A percentile compares a stretch with the other conserved stretches of the same genome.
Evolutionary conservation across 2,113 vertebrate species (phyloP).

Genomic region (Cranoglanis bouderius): DNA sequence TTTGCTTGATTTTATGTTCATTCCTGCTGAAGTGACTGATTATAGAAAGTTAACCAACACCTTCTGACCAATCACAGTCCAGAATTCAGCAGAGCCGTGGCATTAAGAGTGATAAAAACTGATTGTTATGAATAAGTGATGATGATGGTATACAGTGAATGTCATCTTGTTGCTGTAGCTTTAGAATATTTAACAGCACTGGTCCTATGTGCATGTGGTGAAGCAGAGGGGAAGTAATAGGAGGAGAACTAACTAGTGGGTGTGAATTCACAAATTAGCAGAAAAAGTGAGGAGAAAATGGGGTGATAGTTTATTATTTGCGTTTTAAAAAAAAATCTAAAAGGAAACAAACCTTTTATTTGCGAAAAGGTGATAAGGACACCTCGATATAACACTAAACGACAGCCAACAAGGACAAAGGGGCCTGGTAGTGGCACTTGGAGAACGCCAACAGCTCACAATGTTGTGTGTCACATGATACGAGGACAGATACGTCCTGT

Average conservation of each 20-base stretch:
- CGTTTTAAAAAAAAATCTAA: no score
- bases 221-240: not conserved
- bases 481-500: not conserved
- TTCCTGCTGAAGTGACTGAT: no score
- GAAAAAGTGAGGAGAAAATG: not conserved
- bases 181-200: not conserved
- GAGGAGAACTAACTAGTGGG: not conserved
- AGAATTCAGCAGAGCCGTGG: not conserved
- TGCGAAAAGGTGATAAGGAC: no score
- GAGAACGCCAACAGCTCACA: constrained; percentile 12
- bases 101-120: not conserved
- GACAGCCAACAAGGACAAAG: constrained; percentile 7
- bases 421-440: constrained; percentile 21
- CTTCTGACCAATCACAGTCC: not conserved
- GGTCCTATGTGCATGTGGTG: not conserved
- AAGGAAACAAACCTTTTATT: no score
- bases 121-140: not conserved
- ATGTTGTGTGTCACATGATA: constrained; percentile 24
- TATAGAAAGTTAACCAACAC: not conserved
- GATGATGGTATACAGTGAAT: not conserved
- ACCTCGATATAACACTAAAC: not conserved
- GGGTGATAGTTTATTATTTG: not conserved
- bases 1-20: no score
- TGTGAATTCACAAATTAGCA: not conserved
- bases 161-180: no score